These are phyloP conservation scores for Cephalopterus ornatus DNA, from an alignment of 2,113 vertebrate genomes.

Conservation along the genomic window DNA sequence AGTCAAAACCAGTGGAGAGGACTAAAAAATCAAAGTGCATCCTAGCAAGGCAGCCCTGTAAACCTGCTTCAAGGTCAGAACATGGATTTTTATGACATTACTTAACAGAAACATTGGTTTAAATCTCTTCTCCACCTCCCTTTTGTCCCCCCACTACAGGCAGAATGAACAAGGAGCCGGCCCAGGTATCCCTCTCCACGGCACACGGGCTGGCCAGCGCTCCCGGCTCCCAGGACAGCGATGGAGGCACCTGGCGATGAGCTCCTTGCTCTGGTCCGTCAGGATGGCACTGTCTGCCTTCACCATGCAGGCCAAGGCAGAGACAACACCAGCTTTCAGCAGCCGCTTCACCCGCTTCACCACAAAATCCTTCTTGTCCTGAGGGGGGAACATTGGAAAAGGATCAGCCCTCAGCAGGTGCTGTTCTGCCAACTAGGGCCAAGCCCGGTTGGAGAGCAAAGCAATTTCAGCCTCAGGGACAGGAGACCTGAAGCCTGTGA, in stretches of 20 bases:
- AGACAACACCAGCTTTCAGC: conserved; percentile 86
- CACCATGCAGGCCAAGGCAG: conserved; percentile 91
- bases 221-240: not conserved
- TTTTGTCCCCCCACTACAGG: rapidly evolving
- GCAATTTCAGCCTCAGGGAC: not conserved
- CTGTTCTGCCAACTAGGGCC: not conserved
- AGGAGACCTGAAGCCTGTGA: not conserved
- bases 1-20: not conserved
- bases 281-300: conserved; percentile 88
- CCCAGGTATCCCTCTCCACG: not conserved
- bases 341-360: conserved; percentile 85
- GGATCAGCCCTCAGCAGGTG: not conserved
- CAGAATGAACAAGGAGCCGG: not conserved
- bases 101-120: not conserved
- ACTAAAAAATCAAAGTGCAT: not conserved
- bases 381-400: not conserved
- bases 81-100: rapidly evolving
- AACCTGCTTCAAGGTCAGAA: not conserved
- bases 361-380: conserved; percentile 98
- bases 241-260: conserved; percentile 83
- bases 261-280: conserved; percentile 92
- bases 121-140: not conserved
- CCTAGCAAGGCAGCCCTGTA: not conserved
- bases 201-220: not conserved
- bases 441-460: not conserved